These are phyloP conservation scores for Melopsittacus undulatus DNA, from an alignment of 2,797 vertebrate species.

Conservation along the genomic window DNA sequence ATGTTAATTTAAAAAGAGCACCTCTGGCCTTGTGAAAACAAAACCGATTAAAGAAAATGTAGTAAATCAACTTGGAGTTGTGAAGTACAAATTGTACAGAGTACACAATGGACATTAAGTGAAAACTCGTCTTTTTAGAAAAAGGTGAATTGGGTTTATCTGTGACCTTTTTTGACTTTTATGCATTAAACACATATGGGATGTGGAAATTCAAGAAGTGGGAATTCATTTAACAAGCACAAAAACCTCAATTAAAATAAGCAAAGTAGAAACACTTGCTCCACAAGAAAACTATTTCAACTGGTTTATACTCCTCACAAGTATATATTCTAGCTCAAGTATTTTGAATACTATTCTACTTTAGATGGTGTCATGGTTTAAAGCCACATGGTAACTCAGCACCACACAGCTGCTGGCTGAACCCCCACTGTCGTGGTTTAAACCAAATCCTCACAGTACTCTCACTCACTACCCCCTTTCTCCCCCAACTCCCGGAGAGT, in stretches of 20 bases:
- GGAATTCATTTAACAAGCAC: slow-evolving; percentile 24
- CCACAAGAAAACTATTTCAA: slow-evolving; percentile 1
- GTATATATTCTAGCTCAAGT: neutral
- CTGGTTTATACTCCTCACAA: neutral
- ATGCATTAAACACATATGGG: slow-evolving; percentile 39
- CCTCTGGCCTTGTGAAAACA: slow-evolving; percentile 56
- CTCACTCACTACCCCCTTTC: no score
- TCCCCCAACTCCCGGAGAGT: no score
- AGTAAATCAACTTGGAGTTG: slow-evolving; percentile 10
- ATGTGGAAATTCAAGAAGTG: slow-evolving; percentile 46
- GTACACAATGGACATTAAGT: neutral
- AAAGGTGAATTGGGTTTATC: slow-evolving; percentile 18
- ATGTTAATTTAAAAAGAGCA: slow-evolving; percentile 64
- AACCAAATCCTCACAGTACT: no score
- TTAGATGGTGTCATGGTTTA: neutral
- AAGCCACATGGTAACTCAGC: neutral
- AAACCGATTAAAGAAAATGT: slow-evolving; percentile 59
- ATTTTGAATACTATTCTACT: neutral
- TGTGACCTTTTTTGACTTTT: slow-evolving; percentile 1
- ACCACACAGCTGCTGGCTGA: neutral
- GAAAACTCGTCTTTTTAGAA: neutral
- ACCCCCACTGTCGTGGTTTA: no score
- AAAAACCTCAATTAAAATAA: slow-evolving; percentile 48
- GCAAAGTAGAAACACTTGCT: neutral
- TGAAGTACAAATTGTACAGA: neutral